These are phyloP conservation scores for Morelia viridis DNA, from an alignment of 2,797 vertebrate species.

Conservation along the genomic window DNA sequence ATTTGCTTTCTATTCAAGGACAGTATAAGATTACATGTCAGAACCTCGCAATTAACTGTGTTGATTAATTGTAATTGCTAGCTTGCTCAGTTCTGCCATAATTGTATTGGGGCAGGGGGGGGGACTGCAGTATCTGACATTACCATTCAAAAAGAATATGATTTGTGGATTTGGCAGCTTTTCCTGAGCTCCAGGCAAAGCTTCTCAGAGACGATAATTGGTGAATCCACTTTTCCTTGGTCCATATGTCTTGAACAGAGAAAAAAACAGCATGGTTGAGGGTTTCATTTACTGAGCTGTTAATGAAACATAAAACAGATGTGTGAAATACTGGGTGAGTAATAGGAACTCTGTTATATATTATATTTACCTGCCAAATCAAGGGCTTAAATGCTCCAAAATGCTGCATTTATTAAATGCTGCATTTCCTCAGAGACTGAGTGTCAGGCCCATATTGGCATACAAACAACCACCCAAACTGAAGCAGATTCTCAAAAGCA, in stretches of 20 bases:
- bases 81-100: no score
- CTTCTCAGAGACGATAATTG: constrained; percentile 38
- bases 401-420: no score
- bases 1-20: constrained; percentile 47
- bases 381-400: constrained; percentile 40
- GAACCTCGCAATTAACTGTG: no score
- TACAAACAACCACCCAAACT: no score
- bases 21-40: constrained; percentile 31
- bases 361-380: constrained; percentile 64
- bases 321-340: constrained; percentile 55
- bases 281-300: constrained; percentile 65
- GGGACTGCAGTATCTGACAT: no score
- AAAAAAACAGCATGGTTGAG: constrained; percentile 62
- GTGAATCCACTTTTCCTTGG: constrained; percentile 38
- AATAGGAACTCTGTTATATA: constrained; percentile 55
- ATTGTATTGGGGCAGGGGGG: no score
- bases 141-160: constrained; percentile 26
- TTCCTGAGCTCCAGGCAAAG: constrained; percentile 29
- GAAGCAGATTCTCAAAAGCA: no score
- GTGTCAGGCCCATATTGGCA: no score
- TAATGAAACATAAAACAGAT: constrained; percentile 67
- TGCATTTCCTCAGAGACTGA: no score
- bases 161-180: constrained; percentile 52
- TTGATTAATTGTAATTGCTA: no score
- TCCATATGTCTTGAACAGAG: constrained; percentile 47